Base-by-base conservation (phyloP, 2,797 vertebrate genomes). In the Melanotaenia maccullochi region DNA sequence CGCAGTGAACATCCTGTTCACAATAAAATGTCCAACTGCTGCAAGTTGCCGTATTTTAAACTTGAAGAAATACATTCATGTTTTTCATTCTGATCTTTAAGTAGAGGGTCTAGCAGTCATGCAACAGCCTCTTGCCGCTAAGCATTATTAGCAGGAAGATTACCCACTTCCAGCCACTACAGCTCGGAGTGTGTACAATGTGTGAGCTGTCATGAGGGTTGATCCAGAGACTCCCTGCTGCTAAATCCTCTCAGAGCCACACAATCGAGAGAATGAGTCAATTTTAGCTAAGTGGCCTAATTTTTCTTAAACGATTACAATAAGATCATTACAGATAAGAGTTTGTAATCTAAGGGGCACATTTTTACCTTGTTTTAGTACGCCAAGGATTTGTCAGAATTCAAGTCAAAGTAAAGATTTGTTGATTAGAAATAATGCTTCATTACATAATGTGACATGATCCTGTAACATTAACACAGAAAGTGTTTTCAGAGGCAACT, bases 141-240 rank as follows among this genome's bases (percentile, higher is more conserved):
- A 92, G 89, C 77, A 68, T 60, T n/a, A 20, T 82, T 84, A 84
- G 74, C 11, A 78, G 66, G 59, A 51, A 80, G 87, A 79, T 90
- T 85, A 90, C 77, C 57, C 20, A 47, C 60, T 61, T 35, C 64
- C 73, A 78, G 69, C 65, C 69, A 70, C 65, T 65, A 60, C 67
- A 71, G 87, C 75, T 76, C 71, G 0, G 2, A 57, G 33, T 18
- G 25, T 62, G 49, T 35, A 22, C 56, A 16, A 9, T 65, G 35
- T 66, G 70, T 44, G 38, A 62, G 58, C 76, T 54, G 75, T 79
- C 72, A 71, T 65, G 54, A 79, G 60, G 51, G 38, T 54, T 68
- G 71, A 87, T 83, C 73, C 56, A 32, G 61, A 71, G 73, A 68
- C 28, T 77, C 66, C 74, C 77, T 60, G 52, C 68, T 55, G 40